Evolutionary conservation across 1,140 invertebrate species (phyloP), one percentile per base, ranked within the genome.

Genomic region (Onthophagus taurus): DNA sequence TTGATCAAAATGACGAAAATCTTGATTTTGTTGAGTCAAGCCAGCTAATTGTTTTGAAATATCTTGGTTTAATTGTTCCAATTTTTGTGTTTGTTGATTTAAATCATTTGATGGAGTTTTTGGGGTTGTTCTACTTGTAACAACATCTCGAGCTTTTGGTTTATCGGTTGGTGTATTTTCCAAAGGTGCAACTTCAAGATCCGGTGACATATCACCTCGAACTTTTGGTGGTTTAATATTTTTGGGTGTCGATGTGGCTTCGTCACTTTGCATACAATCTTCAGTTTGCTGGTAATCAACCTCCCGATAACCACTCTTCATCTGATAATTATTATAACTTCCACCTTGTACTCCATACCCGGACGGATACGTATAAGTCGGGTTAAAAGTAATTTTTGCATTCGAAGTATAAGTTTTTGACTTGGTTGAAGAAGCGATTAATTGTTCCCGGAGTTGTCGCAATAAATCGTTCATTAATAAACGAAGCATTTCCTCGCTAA

Each of bases 391-490:
- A 20, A 29, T 17, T 46, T 3, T 42, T 46, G 37, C 9, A 37
- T 41, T 8, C 29, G 12, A 14, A n/a, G 19, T 5, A 5, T 11
- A n/a, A 33, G 4, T 26, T 34, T 43, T 36, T 33, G 16, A 12
- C 34, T 8, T 6, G 33, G 36, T n/a, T 23, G 20, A 37, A n/a
- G n/a, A n/a, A n/a, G n/a, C n/a, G 33, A 48, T 45, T 24, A 60
- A 42, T 6, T 56, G 54, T 53, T 57, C 51, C 31, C 51, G 54
- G 11, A 60, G 45, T 50, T 60, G 56, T 11, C 43, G 36, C 45
- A 52, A 50, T 31, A 60, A 45, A 36, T 50, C 45, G 1, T 49
- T 38, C 43, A 58, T 52, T 21, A 60, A 33, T 31, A 55, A 47
- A 19, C 44, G 42, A 20, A 42, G n/a, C n/a, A n/a, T 50, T 14